phyloP scores from a whole-genome alignment of 2,797 vertebrate species.

The Anabacerthia variegaticeps region DNA sequence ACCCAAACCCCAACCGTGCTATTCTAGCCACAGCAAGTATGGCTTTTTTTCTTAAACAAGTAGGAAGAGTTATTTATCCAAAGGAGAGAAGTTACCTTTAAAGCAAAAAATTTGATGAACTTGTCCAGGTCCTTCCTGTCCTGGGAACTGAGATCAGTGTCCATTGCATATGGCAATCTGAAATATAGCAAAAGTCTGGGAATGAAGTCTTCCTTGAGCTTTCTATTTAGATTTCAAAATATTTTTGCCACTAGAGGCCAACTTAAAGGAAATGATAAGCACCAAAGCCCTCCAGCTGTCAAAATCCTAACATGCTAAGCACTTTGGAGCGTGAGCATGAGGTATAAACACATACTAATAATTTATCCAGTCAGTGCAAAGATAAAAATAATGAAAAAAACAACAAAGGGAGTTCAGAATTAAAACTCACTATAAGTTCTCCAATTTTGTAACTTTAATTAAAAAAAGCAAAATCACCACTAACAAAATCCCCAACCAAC shows the following conservation, averaged over 20 bases:
- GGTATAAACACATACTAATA: accelerated
- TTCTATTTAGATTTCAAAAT: neutral
- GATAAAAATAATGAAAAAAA: neutral
- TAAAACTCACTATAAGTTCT: neutral
- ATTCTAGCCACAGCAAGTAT: neutral
- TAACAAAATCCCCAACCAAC: neutral
- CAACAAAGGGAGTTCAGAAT: neutral
- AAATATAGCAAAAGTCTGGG: conserved; percentile 13
- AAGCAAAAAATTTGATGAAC: conserved; percentile 98
- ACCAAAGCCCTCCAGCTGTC: neutral
- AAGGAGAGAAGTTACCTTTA: conserved; percentile 84
- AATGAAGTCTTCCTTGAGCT: neutral
- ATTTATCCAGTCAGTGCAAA: neutral
- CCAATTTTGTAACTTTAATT: neutral
- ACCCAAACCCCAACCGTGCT: neutral
- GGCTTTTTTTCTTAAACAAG: neutral
- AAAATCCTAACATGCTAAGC: neutral
- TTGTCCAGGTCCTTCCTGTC: conserved; percentile 99
- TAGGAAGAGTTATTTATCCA: neutral
- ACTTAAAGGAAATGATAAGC: neutral
- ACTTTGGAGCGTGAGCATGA: neutral
- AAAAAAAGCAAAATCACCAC: neutral
- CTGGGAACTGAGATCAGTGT: conserved; percentile 94
- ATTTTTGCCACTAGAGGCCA: neutral
- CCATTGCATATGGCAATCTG: conserved; percentile 89